Conservation (phyloP, 2,888 invertebrate species). For the Melinaea marsaeus region DNA sequence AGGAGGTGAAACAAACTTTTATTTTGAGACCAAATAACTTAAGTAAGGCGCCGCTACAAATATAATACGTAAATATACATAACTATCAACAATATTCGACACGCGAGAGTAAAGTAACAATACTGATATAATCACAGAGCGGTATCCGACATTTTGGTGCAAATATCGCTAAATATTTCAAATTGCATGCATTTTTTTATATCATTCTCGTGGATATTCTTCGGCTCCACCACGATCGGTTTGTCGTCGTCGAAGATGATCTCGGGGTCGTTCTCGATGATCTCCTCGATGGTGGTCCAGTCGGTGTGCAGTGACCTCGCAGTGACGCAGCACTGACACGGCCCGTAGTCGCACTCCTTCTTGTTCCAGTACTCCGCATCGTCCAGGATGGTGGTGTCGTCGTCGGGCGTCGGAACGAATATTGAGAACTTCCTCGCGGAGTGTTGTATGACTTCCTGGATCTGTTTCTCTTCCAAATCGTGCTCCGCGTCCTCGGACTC, state of each 20-base stretch:
- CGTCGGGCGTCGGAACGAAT: constrained; percentile 45
- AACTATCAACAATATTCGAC: constrained; percentile 18
- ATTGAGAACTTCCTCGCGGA: constrained; percentile 65
- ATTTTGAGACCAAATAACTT: constrained; percentile 56
- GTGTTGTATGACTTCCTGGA: constrained; percentile 58
- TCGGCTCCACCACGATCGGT: constrained; percentile 58
- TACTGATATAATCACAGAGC: constrained; percentile 35
- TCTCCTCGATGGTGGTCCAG: constrained; percentile 67
- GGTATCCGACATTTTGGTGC: constrained; percentile 48
- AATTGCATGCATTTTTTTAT: constrained; percentile 44
- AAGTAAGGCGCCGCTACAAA: constrained; percentile 40
- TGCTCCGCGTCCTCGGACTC: constrained; percentile 43
- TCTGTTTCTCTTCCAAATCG: constrained; percentile 44
- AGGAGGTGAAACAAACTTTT: constrained; percentile 59
- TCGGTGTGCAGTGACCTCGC: constrained; percentile 53
- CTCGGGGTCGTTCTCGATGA: constrained; percentile 72
- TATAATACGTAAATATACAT: constrained; percentile 9
- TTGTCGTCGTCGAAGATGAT: constrained; percentile 72
- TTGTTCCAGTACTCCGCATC: constrained; percentile 64
- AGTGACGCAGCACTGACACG: constrained; percentile 60
- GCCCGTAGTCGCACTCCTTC: constrained; percentile 66
- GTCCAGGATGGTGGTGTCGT: constrained; percentile 62
- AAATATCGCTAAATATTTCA: constrained; percentile 50
- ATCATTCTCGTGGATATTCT: constrained; percentile 38
- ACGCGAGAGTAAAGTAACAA: neutral